Conservation (phyloP, 2,888 invertebrate species). For the Tyria jacobaeae region DNA sequence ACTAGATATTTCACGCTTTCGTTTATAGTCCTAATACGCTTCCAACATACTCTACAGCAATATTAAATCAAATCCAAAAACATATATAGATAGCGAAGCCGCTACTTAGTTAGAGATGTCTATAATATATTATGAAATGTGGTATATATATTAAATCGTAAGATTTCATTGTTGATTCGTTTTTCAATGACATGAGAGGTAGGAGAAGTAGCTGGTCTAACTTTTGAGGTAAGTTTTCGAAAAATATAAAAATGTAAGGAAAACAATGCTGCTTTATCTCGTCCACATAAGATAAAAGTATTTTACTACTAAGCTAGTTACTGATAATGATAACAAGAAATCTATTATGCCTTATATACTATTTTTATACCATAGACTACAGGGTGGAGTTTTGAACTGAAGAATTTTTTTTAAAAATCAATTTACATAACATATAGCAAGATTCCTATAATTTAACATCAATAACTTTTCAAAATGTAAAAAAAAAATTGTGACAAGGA, state of each 20-base stretch:
- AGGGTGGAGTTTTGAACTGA: neutral
- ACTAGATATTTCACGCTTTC: neutral
- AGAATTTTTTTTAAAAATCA: neutral
- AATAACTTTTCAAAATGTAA: no score
- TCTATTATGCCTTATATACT: conserved; percentile 1
- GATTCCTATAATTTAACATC: no score
- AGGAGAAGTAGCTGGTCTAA: no score
- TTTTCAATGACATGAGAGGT: neutral
- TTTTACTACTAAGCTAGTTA: neutral
- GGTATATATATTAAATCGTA: neutral
- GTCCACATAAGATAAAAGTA: neutral
- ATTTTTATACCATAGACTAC: neutral
- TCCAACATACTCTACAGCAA: neutral
- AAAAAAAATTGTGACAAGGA: no score
- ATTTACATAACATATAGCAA: neutral
- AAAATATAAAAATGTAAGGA: neutral
- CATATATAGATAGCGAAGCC: no score
- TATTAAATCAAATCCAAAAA: neutral
- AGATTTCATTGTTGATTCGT: neutral
- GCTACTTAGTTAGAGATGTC: no score
- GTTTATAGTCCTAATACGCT: neutral
- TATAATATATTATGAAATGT: no score
- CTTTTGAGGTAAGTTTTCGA: neutral
- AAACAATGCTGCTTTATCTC: neutral
- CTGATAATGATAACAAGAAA: conserved; percentile 5